phyloP scores from a whole-genome alignment of 2,888 invertebrate genomes.

The Xestia c-nigrum region DNA sequence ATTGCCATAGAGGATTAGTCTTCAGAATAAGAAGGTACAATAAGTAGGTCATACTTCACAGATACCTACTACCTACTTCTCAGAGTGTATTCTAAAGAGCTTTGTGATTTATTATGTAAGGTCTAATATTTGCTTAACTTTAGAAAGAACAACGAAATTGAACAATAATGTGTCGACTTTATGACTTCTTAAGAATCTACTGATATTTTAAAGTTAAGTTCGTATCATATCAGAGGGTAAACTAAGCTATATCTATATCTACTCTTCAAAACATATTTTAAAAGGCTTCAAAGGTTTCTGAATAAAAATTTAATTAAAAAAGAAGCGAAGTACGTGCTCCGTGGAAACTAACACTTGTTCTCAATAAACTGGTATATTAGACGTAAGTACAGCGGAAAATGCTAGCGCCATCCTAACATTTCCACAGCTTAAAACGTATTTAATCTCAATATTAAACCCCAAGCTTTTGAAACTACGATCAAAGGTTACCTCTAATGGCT shows the following conservation, averaged over 20 bases:
- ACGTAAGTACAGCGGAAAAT: conserved; percentile 38
- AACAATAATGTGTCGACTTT: neutral
- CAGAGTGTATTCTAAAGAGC: neutral
- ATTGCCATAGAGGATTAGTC: no score
- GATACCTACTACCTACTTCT: no score
- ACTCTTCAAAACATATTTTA: neutral
- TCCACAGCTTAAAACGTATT: conserved; percentile 32
- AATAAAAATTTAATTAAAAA: neutral
- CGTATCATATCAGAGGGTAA: neutral
- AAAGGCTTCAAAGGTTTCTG: neutral
- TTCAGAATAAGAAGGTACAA: no score
- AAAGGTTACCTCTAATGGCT: conserved; percentile 49
- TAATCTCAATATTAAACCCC: conserved; percentile 30
- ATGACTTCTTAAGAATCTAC: neutral
- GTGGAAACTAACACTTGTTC: neutral
- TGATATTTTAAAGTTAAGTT: neutral
- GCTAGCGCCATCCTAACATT: conserved; percentile 24
- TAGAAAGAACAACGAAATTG: neutral
- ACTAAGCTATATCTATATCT: no score
- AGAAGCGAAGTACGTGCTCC: neutral
- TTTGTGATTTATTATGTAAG: neutral
- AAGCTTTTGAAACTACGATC: conserved; percentile 52
- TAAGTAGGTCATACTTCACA: no score
- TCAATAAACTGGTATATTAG: conserved; percentile 8
- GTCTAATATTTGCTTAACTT: neutral